Evolutionary conservation across 2,888 invertebrate genomes (phyloP).

Genomic region (Acleris sparsana): DNA sequence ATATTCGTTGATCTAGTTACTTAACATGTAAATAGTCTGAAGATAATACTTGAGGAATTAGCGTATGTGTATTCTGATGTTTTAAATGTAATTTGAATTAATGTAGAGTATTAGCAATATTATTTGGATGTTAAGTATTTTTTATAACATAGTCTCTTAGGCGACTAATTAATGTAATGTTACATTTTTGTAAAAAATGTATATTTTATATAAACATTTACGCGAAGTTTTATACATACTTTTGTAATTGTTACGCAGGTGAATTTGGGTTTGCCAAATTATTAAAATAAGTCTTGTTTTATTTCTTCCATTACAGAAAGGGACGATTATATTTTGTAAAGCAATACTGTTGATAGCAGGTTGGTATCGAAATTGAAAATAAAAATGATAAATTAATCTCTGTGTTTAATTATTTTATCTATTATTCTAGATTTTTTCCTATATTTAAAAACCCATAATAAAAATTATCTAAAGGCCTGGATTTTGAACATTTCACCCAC

Average conservation of each 20-base stretch:
- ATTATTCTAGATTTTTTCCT: neutral
- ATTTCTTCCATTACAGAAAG: constrained; percentile 78
- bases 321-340: constrained; percentile 80
- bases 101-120: constrained; percentile 64
- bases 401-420: constrained; percentile 58
- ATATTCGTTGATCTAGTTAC: constrained; percentile 59
- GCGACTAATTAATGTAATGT: constrained; percentile 61
- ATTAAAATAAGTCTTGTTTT: constrained; percentile 69
- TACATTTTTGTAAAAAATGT: constrained; percentile 80
- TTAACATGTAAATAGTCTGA: constrained; percentile 73
- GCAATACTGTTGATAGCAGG: constrained; percentile 68
- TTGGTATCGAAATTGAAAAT: constrained; percentile 78
- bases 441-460: neutral
- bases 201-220: constrained; percentile 79
- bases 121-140: constrained; percentile 70
- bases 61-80: constrained; percentile 71
- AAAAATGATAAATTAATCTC: constrained; percentile 75
- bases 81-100: constrained; percentile 58
- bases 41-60: constrained; percentile 64
- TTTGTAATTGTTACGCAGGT: constrained; percentile 72
- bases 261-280: constrained; percentile 81
- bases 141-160: constrained; percentile 67
- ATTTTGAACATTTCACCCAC: too few relatives aligned
- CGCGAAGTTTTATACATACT: constrained; percentile 67
- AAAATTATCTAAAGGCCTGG: too few relatives aligned